Conservation (phyloP, 2,888 invertebrate species). For the Zaprionus lineosus region DNA sequence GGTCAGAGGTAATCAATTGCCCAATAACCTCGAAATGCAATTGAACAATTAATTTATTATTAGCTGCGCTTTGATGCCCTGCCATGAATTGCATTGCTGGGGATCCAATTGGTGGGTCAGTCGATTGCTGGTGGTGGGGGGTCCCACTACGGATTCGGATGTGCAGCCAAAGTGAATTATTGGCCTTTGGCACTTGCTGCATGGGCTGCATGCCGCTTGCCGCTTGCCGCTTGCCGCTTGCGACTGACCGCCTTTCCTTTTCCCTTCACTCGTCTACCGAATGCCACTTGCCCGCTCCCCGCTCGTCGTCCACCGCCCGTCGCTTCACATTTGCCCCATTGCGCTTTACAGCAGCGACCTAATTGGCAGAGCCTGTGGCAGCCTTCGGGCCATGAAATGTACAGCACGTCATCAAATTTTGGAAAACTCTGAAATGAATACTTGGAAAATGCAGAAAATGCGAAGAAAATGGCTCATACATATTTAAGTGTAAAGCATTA, state of each 20-base stretch:
- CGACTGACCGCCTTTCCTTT: too few species aligned
- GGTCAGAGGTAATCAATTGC: slow-evolving; percentile 45
- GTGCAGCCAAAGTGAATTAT: slow-evolving; percentile 41
- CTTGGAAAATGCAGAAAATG: too few species aligned
- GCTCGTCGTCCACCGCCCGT: background rate
- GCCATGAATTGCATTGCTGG: slow-evolving; percentile 10
- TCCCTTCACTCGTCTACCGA: too few species aligned
- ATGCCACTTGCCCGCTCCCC: background rate
- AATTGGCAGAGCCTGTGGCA: slow-evolving; percentile 44
- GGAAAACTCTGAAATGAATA: too few species aligned
- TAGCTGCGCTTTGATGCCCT: slow-evolving; percentile 28
- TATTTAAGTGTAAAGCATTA: too few species aligned
- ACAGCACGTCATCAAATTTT: slow-evolving; percentile 29
- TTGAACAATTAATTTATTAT: slow-evolving; percentile 61
- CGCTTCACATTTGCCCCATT: slow-evolving; percentile 23
- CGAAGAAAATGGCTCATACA: background rate
- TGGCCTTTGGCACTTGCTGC: background rate
- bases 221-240: slow-evolving; percentile 21
- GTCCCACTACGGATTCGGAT: background rate
- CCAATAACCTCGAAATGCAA: slow-evolving; percentile 54
- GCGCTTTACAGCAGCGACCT: slow-evolving; percentile 38
- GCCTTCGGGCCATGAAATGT: slow-evolving; percentile 6
- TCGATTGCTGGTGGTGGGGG: too few species aligned
- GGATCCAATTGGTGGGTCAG: too few species aligned
- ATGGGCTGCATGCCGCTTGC: background rate